Evolutionary conservation across 2,888 invertebrate genomes (phyloP), one percentile per base, ranked within the genome.

Genomic region (Slavum lentiscoides): DNA sequence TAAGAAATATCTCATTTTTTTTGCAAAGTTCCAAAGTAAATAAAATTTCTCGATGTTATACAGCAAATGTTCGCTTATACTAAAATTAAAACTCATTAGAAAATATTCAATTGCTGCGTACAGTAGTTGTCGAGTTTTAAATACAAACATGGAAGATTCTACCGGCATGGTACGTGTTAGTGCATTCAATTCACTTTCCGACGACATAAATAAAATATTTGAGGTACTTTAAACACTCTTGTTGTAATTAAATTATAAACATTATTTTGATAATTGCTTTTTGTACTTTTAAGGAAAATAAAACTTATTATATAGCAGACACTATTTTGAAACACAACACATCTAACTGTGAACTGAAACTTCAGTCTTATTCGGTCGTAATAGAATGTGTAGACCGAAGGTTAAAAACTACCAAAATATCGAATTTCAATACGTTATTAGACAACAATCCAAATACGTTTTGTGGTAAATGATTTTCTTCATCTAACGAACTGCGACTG

Each of bases 181-280:
- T 80, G 80, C 80, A n/a, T 80, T 80, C n/a, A 66, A 72, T 80
- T 64, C 72, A 15, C 49, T 80, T 59, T 39, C 37, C 43, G 55
- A 64, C 43, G 11, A 6, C 13, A 43, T 80, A 23, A 39, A 72
- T 64, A 19, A 39, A 43, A 64, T 80, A 66, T 43, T 80, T n/a
- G 13, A 80, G 72, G 80, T 80, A 77, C 8, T 49, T 53, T 49
- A 49, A 49, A 49, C 11, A 49, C 15, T 49, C 13, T 49, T 49
- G 49, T 49, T 49, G 13, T 15, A 49, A 11, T 49, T 13, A 15
- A 49, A 49, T 49, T 49, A 13, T 49, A 49, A 49, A 49, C 49
- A 49, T 49, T 43, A 43, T 58, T 66, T 6, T 74, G 1, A 55
- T 21, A 0, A 37, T 55, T 39, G 17, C 15, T 23, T 62, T n/a